Evolutionary conservation across 2,888 invertebrate species (phyloP).

Genomic region (Mycalesis mineus): DNA sequence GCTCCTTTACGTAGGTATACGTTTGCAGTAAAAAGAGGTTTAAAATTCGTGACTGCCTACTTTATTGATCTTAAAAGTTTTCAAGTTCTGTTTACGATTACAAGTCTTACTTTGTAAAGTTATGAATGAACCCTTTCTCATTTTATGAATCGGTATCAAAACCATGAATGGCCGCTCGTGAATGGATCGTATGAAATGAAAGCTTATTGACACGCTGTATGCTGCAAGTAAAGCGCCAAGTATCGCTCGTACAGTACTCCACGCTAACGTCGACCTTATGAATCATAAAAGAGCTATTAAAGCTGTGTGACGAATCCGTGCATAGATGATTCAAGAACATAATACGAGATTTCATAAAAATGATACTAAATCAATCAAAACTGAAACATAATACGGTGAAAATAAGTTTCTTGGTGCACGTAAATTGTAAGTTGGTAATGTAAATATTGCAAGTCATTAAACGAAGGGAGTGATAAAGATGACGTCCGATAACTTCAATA

Average conservation of each 20-base stretch:
- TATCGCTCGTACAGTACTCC: constrained; percentile 1
- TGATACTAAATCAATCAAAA: constrained; percentile 7
- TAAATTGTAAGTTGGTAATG: neutral
- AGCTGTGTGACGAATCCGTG: constrained; percentile 15
- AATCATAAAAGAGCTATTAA: constrained; percentile 14
- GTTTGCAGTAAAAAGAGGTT: too few relatives aligned
- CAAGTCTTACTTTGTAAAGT: constrained; percentile 4
- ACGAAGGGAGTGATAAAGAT: constrained; percentile 50
- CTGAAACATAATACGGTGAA: neutral
- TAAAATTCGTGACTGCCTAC: neutral
- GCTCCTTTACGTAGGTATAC: too few relatives aligned
- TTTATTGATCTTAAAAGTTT: neutral
- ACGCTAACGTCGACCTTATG: constrained; percentile 25
- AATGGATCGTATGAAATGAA: constrained; percentile 58
- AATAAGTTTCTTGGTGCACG: constrained; percentile 11
- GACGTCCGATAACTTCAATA: constrained; percentile 56
- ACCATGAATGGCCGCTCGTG: constrained; percentile 57
- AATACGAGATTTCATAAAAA: constrained; percentile 3
- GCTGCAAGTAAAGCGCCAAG: constrained; percentile 30
- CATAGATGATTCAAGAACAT: constrained; percentile 10
- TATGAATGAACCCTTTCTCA: constrained; percentile 39
- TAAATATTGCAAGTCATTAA: constrained; percentile 49
- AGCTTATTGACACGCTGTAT: constrained; percentile 49
- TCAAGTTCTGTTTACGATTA: neutral
- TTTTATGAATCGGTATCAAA: constrained; percentile 36